phyloP scores from a whole-genome alignment of 1,140 invertebrate genomes.

The Batillaria attramentaria region DNA sequence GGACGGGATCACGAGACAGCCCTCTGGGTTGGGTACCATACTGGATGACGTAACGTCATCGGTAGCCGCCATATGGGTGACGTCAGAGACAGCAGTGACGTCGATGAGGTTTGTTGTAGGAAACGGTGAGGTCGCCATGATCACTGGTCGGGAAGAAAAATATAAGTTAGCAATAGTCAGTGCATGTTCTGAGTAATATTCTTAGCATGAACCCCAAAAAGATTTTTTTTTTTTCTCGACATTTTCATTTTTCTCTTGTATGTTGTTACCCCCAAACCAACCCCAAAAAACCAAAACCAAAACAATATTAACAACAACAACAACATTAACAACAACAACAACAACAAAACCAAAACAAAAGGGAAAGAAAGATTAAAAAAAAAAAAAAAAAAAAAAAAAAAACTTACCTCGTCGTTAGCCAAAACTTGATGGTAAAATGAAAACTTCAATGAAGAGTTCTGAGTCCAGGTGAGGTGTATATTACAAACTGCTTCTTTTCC shows the following conservation, averaged over 20 bases:
- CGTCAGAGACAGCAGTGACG: neutral
- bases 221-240: neutral
- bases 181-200: neutral
- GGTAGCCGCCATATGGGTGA: neutral
- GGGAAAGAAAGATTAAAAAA: too few relatives aligned
- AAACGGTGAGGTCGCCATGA: neutral
- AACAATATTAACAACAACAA: too few relatives aligned
- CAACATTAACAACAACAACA: too few relatives aligned
- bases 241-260: neutral
- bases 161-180: neutral
- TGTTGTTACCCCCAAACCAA: neutral
- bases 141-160: neutral
- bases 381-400: too few relatives aligned
- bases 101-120: neutral
- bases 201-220: neutral
- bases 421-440: too few relatives aligned
- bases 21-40: too few relatives aligned
- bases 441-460: too few relatives aligned
- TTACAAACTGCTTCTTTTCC: too few relatives aligned
- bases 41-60: neutral
- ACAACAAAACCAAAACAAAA: too few relatives aligned
- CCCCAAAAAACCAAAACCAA: too few relatives aligned
- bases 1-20: neutral
- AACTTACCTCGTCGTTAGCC: too few relatives aligned
- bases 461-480: too few relatives aligned